Conservation (phyloP, 2,888 invertebrate species). For the Xanthia togata region DNA sequence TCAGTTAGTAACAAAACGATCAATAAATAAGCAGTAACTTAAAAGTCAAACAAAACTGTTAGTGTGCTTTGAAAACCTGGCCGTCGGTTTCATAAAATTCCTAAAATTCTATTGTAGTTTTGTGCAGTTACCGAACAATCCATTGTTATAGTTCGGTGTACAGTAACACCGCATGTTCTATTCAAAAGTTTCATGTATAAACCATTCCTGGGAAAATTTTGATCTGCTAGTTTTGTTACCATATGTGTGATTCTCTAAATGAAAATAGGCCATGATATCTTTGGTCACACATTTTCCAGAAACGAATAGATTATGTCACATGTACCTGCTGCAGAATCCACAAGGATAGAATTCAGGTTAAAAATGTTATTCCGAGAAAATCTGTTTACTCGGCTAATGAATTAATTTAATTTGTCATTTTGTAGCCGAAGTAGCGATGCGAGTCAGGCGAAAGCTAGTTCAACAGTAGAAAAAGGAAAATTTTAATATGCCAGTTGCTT, state of each 20-base stretch:
- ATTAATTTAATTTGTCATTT: slow-evolving; percentile 16
- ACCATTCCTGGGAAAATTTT: slow-evolving; percentile 32
- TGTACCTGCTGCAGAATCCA: slow-evolving; percentile 7
- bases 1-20: background rate
- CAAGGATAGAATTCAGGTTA: background rate
- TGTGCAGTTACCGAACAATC: slow-evolving; percentile 38
- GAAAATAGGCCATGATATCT: slow-evolving; percentile 7
- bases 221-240: slow-evolving; percentile 22
- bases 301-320: slow-evolving; percentile 20
- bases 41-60: slow-evolving; percentile 26
- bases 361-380: slow-evolving; percentile 3
- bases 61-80: slow-evolving; percentile 20
- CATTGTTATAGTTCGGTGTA: slow-evolving; percentile 51
- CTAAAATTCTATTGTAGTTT: slow-evolving; percentile 46
- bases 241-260: slow-evolving; percentile 2
- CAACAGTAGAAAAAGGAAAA: background rate
- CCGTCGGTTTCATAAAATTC: slow-evolving; percentile 44
- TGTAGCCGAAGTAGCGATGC: background rate
- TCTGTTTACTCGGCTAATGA: slow-evolving; percentile 10
- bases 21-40: slow-evolving; percentile 25
- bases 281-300: background rate
- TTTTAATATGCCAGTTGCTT: too few relatives aligned
- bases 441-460: too few relatives aligned
- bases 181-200: slow-evolving; percentile 48
- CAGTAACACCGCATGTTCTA: slow-evolving; percentile 41